A percentile compares a stretch with the other conserved stretches of the same genome.
Conservation (phyloP, 2,888 invertebrate species). For the Hemaris fuciformis region DNA sequence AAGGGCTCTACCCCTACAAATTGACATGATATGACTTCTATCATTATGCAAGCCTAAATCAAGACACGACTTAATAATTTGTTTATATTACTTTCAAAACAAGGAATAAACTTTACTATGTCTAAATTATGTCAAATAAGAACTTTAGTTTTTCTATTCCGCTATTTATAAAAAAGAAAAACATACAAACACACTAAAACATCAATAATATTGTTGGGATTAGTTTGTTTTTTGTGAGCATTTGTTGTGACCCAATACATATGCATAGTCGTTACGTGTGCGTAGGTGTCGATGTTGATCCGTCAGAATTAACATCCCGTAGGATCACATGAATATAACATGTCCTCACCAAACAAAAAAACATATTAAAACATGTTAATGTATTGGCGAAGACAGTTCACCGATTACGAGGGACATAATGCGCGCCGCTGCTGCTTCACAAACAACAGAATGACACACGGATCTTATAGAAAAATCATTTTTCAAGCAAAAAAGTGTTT, state of each 20-base stretch:
- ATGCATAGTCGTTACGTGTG: not conserved
- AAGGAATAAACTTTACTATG: not conserved
- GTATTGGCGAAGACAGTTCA: slow-evolving; percentile 8
- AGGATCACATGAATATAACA: slow-evolving; percentile 7
- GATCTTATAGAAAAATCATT: not conserved
- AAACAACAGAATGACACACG: not conserved
- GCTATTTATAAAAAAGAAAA: not conserved
- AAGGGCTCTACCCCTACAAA: no score
- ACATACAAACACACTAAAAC: not conserved
- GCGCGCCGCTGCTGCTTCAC: slow-evolving; percentile 2
- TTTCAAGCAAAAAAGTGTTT: slow-evolving; percentile 16
- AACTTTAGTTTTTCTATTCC: not conserved
- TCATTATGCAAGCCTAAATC: no score
- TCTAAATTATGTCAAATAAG: not conserved
- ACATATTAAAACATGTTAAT: slow-evolving; percentile 7
- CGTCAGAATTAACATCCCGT: slow-evolving; percentile 4
- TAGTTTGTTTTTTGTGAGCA: not conserved
- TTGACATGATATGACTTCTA: no score
- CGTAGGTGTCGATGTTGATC: not conserved
- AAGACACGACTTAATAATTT: no score
- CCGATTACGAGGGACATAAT: slow-evolving; percentile 1
- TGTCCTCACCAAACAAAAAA: not conserved
- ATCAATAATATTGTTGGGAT: not conserved
- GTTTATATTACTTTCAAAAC: no score
- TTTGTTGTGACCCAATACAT: not conserved